Evolutionary conservation across 2,797 vertebrate genomes (phyloP).

Genomic region (Chelmon rostratus): DNA sequence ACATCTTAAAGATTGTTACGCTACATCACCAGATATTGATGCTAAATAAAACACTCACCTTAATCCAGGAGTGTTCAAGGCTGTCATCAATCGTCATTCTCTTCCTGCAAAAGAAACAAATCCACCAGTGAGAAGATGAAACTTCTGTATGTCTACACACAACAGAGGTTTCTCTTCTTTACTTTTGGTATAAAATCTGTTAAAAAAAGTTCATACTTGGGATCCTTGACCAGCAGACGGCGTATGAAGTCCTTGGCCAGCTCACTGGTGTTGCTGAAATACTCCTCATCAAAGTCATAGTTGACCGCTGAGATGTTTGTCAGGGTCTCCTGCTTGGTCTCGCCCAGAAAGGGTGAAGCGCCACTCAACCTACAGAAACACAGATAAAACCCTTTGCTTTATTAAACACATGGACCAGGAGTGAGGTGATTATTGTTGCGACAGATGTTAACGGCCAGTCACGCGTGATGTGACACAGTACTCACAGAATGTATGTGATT

Average conservation of each 20-base stretch:
- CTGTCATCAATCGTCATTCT: conserved; percentile 97
- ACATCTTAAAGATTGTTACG: not conserved
- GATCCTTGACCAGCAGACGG: conserved; percentile 95
- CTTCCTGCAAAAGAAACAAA: conserved; percentile 85
- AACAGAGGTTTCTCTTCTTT: not conserved
- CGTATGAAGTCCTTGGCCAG: conserved; percentile 99
- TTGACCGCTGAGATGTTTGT: conserved; percentile 98
- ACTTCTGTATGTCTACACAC: not conserved
- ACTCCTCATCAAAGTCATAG: conserved; percentile 98
- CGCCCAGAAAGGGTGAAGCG: conserved; percentile 95
- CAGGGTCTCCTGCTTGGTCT: conserved; percentile 97
- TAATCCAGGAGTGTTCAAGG: conserved; percentile 97
- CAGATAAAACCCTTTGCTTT: conserved; percentile 5
- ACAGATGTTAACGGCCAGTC: not conserved
- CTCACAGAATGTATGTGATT: conserved; percentile 99
- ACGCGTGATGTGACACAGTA: conserved; percentile 51
- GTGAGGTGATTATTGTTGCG: not conserved
- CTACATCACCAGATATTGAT: not conserved
- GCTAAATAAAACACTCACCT: conserved; percentile 83
- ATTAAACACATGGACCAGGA: not conserved
- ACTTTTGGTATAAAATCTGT: not conserved
- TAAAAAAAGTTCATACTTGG: conserved; percentile 87
- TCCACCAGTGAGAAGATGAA: conserved; percentile 10
- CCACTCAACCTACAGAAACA: conserved; percentile 89
- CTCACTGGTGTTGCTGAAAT: conserved; percentile 97